Evolutionary conservation across 2,797 vertebrate species (phyloP).

Genomic region (Xenentodon cancila): DNA sequence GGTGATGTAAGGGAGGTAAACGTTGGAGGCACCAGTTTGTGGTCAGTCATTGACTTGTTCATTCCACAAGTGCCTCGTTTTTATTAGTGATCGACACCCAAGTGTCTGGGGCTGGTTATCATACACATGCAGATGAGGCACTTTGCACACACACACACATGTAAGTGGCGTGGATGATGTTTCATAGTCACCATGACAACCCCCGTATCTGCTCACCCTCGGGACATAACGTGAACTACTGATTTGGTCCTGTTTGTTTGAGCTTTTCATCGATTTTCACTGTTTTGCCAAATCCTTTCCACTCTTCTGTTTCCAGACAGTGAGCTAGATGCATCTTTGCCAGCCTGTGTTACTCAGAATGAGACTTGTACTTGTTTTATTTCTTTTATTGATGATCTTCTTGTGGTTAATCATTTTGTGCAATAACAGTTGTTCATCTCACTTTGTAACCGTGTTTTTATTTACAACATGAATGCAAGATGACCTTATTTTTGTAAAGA

Average conservation of each 20-base stretch:
- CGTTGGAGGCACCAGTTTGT: conserved; percentile 25
- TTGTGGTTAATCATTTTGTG: conserved; percentile 75
- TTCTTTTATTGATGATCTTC: conserved; percentile 59
- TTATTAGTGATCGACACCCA: not conserved
- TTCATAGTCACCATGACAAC: conserved; percentile 61
- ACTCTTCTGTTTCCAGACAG: conserved; percentile 42
- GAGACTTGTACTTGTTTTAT: conserved; percentile 46
- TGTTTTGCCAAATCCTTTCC: conserved; percentile 15
- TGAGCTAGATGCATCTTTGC: conserved; percentile 70
- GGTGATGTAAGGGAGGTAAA: conserved; percentile 2
- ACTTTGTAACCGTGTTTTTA: conserved; percentile 74
- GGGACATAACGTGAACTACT: conserved; percentile 29
- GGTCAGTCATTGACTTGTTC: conserved; percentile 36
- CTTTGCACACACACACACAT: conserved; percentile 26
- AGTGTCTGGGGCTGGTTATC: conserved; percentile 30
- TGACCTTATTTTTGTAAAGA: conserved; percentile 82
- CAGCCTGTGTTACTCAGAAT: conserved; percentile 66
- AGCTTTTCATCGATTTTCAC: conserved; percentile 42
- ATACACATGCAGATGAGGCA: conserved; percentile 32
- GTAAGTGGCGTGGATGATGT: conserved; percentile 34
- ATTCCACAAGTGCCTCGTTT: conserved; percentile 70
- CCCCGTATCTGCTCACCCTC: conserved; percentile 12
- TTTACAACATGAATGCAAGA: conserved; percentile 72
- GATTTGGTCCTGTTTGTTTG: conserved; percentile 57
- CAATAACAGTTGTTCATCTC: conserved; percentile 80